Evolutionary conservation across 2,888 invertebrate genomes (phyloP), one percentile per base, ranked within the genome.

Genomic region (Amorpha juglandis): DNA sequence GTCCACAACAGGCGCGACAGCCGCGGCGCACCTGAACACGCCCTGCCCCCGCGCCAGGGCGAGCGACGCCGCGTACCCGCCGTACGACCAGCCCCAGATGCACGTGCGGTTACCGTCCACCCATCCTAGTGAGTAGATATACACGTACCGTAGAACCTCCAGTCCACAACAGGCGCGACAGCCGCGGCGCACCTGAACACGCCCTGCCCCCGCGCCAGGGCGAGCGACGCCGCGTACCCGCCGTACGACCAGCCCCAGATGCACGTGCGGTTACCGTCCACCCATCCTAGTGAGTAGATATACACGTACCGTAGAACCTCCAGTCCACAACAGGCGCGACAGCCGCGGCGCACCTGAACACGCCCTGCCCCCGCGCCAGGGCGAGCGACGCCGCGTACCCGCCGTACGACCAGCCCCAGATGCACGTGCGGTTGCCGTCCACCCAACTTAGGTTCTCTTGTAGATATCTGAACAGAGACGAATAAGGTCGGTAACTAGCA

Each of bases 211-310:
- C 95, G 95, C 0, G 98, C 98, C 69, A 99, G 92, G 2, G 97
- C 97, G 93, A 98, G 96, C 6, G 97, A 97, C 0, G 98, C 95
- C 0, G 98, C 97, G 88, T 98, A 99, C 1, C 99, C 99, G 14
- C 99, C 99, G 88, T 99, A 99, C 77, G 98, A 98, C 99, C 99
- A 99, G 65, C 99, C 99, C 98, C 98, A 99, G 79, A 99, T 98
- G 62, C 97, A 98, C 0, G 98, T 97, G 76, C 96, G 95, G 63
- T 95, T 94, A 3, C 93, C 88, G 90, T 99, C n/a, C n/a, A n/a
- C n/a, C n/a, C n/a, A n/a, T n/a, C n/a, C n/a, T n/a, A n/a, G 27
- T 27, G 4, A 3, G 27, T 27, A 27, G 1, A 4, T 27, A 45
- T n/a, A 0, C 16, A 21, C 68, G 85, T 94, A 98, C 99, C 99